Evolutionary conservation across 92 coral and sea anemone species (phyloP).

Genomic region (Pocillopora meandrina): DNA sequence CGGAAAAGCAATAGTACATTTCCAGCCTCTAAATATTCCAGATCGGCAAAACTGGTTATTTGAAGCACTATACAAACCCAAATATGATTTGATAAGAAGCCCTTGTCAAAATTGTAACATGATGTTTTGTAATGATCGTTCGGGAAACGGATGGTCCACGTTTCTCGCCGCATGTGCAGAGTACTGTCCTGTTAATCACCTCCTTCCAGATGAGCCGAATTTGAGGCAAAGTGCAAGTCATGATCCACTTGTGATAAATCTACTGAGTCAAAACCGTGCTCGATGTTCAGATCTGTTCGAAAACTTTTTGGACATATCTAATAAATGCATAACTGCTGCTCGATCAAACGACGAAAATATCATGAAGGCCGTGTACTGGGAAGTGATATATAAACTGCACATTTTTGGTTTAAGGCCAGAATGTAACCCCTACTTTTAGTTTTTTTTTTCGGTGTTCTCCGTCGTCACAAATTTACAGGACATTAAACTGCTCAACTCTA

Average conservation of each 20-base stretch:
- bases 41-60: background rate
- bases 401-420: no score
- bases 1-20: background rate
- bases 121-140: background rate
- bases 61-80: background rate
- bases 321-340: background rate
- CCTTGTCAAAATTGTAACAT: constrained; percentile 8
- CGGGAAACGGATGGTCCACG: background rate
- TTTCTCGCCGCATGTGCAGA: constrained; percentile 31
- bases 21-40: background rate
- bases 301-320: background rate
- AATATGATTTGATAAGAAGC: no score
- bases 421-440: no score
- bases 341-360: background rate
- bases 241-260: background rate
- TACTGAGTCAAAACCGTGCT: background rate
- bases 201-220: background rate
- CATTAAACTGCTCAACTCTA: no score
- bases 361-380: no score
- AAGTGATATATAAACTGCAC: no score
- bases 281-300: background rate
- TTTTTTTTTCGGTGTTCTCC: no score
- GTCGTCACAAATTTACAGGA: no score
- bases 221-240: background rate
- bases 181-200: background rate